These are phyloP conservation scores for Sebastes matsubarae DNA, from an alignment of 2,797 vertebrate genomes.

Conservation along the genomic window DNA sequence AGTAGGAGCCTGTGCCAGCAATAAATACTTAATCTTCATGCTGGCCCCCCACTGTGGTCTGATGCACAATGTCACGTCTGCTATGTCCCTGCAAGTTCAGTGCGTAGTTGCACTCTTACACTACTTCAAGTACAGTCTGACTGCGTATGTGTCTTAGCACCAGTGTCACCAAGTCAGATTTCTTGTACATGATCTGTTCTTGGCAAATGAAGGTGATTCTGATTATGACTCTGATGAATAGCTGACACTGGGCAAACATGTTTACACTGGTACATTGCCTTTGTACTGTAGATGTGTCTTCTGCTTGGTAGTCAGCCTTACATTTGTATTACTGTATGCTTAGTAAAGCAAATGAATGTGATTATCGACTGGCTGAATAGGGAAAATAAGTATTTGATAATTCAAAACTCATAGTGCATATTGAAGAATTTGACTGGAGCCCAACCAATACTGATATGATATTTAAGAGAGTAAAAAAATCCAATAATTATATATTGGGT, in stretches of 20 bases:
- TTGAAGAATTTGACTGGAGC: not conserved
- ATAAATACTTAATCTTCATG: slow-evolving; percentile 71
- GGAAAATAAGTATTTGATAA: not conserved
- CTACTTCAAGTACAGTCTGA: slow-evolving; percentile 49
- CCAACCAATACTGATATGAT: not conserved
- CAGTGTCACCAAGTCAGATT: slow-evolving; percentile 48
- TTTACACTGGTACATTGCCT: slow-evolving; percentile 2
- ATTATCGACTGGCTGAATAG: not conserved
- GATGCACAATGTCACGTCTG: slow-evolving; percentile 58
- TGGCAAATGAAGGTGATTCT: slow-evolving; percentile 48
- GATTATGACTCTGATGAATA: slow-evolving; percentile 26
- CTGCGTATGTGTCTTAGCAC: slow-evolving; percentile 43
- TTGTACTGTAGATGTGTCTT: not conserved
- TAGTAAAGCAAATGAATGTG: not conserved
- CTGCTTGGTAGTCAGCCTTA: not conserved
- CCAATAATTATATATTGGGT: too few relatives aligned
- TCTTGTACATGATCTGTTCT: slow-evolving; percentile 38
- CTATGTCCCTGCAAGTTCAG: slow-evolving; percentile 57
- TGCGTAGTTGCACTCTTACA: slow-evolving; percentile 35
- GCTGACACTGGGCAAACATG: slow-evolving; percentile 33
- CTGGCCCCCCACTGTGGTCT: slow-evolving; percentile 44
- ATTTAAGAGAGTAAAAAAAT: too few relatives aligned
- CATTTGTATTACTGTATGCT: not conserved
- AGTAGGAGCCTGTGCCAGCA: slow-evolving; percentile 47
- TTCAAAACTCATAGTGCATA: not conserved